A percentile compares a stretch with the other conserved stretches of the same genome.
These are phyloP conservation scores for Orbicella faveolata DNA, from an alignment of 64 coral and sea anemone genomes.

Conservation along the genomic window DNA sequence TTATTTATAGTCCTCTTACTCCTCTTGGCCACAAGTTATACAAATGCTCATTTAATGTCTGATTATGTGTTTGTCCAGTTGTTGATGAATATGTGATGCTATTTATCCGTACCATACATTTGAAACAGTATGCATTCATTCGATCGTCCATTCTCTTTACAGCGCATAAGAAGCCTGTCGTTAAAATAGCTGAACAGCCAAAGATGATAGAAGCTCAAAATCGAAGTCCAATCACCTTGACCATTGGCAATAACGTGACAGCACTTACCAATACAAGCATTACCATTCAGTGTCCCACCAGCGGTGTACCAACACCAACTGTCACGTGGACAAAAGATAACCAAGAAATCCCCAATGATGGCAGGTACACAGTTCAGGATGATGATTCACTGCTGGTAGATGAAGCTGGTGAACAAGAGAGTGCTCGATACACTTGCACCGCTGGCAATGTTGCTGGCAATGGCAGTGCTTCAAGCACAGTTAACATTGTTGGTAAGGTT, in stretches of 20 bases:
- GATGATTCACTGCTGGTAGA: conserved; percentile 47
- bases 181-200: not conserved
- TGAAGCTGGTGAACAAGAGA: conserved; percentile 17
- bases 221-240: conserved; percentile 28
- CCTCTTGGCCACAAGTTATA: no score
- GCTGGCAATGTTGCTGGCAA: conserved; percentile 9
- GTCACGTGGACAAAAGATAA: conserved; percentile 54
- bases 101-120: no score
- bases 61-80: no score
- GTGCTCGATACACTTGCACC: conserved; percentile 37
- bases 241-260: conserved; percentile 61
- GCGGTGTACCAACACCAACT: conserved; percentile 49
- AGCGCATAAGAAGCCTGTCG: not conserved
- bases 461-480: conserved; percentile 7
- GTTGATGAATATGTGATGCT: no score
- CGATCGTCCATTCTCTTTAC: no score
- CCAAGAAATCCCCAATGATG: not conserved
- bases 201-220: conserved; percentile 40
- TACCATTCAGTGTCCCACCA: conserved; percentile 44
- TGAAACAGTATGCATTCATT: no score
- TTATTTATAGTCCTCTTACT: no score
- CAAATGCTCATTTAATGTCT: no score
- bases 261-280: conserved; percentile 56
- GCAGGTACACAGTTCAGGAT: conserved; percentile 9
- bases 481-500: conserved; percentile 12